Percentiles rank a stretch among this genome's conserved stretches.
phyloP scores from a whole-genome alignment of 2,113 vertebrate species.

The Anthoscopus minutus region DNA sequence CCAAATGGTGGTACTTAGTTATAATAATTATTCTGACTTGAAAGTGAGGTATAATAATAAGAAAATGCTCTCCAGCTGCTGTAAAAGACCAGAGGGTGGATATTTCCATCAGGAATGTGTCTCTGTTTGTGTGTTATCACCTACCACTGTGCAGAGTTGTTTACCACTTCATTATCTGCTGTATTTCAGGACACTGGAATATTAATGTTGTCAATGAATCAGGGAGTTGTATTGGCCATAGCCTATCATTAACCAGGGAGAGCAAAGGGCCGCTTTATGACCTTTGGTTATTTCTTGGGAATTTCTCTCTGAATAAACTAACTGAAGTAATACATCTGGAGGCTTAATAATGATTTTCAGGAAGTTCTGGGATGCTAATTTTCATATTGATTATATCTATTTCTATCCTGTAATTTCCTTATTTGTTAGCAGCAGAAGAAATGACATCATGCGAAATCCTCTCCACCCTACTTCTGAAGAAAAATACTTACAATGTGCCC shows the following conservation, averaged over 20 bases:
- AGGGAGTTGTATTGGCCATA: not conserved
- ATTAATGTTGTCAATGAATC: not conserved
- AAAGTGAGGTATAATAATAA: not conserved
- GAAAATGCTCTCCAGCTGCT: not conserved
- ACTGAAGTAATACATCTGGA: not conserved
- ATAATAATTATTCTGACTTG: not conserved
- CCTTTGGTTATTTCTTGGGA: not conserved
- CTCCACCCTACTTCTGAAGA: not conserved
- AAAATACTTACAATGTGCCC: not conserved
- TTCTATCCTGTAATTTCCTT: not conserved
- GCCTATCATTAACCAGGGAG: conserved; percentile 4
- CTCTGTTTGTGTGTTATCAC: not conserved
- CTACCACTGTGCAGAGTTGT: not conserved
- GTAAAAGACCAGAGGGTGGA: not conserved
- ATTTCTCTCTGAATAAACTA: not conserved
- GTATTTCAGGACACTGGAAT: not conserved
- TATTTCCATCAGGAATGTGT: not conserved
- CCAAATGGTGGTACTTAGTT: not conserved
- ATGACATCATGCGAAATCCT: not conserved
- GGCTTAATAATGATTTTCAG: not conserved
- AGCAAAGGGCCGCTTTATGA: conserved; percentile 1
- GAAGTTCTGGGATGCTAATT: not conserved
- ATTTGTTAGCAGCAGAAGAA: not conserved
- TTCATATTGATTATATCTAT: not conserved
- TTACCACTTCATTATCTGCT: not conserved